These are phyloP conservation scores for Hoplias malabaricus DNA, from an alignment of 2,113 vertebrate species.

Conservation along the genomic window DNA sequence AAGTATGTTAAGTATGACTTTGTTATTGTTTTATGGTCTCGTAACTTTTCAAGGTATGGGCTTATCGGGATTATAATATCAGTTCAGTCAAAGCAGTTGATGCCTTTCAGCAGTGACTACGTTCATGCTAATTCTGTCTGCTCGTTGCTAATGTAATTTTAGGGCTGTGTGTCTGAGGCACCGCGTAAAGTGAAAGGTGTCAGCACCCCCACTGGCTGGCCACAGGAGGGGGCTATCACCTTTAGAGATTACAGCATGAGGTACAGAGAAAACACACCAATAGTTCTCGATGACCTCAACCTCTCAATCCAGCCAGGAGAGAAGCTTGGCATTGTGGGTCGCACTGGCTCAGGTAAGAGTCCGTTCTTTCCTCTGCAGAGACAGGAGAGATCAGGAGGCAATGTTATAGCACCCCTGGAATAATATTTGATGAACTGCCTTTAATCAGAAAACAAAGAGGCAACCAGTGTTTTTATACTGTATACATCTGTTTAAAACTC, in stretches of 20 bases:
- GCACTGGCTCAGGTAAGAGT: slow-evolving; percentile 73
- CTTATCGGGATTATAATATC: too few relatives aligned
- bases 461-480: too few relatives aligned
- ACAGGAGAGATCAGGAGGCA: neutral
- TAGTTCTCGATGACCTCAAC: slow-evolving; percentile 73
- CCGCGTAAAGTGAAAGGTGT: slow-evolving; percentile 54
- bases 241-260: slow-evolving; percentile 79
- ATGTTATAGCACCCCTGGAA: too few relatives aligned
- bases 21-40: neutral
- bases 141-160: neutral
- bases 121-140: neutral
- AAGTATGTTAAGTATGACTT: neutral
- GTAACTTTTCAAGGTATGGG: too few relatives aligned
- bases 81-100: neutral
- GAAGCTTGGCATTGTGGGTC: slow-evolving; percentile 81
- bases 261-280: slow-evolving; percentile 76
- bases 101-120: too few relatives aligned
- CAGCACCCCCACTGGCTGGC: slow-evolving; percentile 71
- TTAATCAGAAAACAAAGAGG: too few relatives aligned
- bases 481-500: too few relatives aligned
- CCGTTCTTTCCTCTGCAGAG: neutral
- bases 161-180: slow-evolving; percentile 73
- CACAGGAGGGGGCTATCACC: slow-evolving; percentile 68
- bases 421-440: too few relatives aligned
- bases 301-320: slow-evolving; percentile 69